Evolutionary conservation across 1,140 invertebrate species (phyloP).

Genomic region (Zaprionus lachaisei): DNA sequence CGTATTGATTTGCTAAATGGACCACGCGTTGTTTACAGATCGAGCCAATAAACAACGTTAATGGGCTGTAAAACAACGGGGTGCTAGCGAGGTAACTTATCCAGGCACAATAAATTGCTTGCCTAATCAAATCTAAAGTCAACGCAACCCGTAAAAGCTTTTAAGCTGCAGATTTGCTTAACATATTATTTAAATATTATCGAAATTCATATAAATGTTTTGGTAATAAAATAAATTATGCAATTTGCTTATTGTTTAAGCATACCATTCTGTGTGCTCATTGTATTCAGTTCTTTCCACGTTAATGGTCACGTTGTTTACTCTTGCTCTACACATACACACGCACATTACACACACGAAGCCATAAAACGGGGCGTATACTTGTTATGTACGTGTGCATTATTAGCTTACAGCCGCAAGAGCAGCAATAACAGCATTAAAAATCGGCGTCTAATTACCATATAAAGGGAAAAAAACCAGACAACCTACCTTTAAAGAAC

Average conservation of each 20-base stretch:
- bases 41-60: not conserved
- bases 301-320: conserved; percentile 55
- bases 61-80: conserved; percentile 9
- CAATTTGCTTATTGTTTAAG: not conserved
- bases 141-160: not conserved
- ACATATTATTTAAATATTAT: not conserved
- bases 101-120: not conserved
- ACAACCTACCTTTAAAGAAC: conserved; percentile 32
- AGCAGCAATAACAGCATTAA: conserved; percentile 46
- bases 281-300: conserved; percentile 11
- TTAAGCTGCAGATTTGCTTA: not conserved
- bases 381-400: conserved; percentile 35
- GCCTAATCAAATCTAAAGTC: not conserved
- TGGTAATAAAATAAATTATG: not conserved
- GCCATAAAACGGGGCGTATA: conserved; percentile 45
- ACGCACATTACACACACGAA: conserved; percentile 11
- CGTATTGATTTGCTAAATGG: conserved; percentile 1
- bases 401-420: conserved; percentile 43
- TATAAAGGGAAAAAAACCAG: conserved; percentile 38
- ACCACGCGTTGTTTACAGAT: conserved; percentile 1
- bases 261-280: not conserved
- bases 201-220: not conserved
- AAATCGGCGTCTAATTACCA: conserved; percentile 59
- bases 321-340: conserved; percentile 38
- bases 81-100: not conserved